Conservation (phyloP, 2,888 invertebrate genomes). For the Drosophila acutilabella region DNA sequence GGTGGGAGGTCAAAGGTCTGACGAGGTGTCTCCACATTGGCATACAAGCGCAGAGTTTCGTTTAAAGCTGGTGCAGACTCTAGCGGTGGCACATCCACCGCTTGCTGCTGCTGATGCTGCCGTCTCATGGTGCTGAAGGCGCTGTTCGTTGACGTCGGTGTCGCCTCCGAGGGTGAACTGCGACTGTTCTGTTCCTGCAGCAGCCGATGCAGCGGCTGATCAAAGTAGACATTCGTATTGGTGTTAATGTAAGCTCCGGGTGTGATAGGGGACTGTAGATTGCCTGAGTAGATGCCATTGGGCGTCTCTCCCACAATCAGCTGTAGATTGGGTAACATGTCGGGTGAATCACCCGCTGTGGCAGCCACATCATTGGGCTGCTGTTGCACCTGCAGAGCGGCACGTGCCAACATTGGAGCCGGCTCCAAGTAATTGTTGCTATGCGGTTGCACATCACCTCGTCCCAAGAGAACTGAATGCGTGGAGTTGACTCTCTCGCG, state of each 20-base stretch:
- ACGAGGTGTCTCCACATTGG: conserved; percentile 76
- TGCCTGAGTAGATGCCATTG: conserved; percentile 9
- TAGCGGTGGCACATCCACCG: conserved; percentile 82
- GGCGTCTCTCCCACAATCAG: conserved; percentile 86
- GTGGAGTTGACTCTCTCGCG: conserved; percentile 83
- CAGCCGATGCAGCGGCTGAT: conserved; percentile 84
- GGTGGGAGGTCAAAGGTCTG: conserved; percentile 48
- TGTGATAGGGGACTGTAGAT: conserved; percentile 61
- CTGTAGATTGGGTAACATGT: conserved; percentile 86
- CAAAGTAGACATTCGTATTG: conserved; percentile 87
- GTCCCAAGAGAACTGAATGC: conserved; percentile 72
- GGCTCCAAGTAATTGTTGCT: conserved; percentile 84
- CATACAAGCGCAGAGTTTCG: conserved; percentile 78
- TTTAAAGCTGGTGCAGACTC: conserved; percentile 82
- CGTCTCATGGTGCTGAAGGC: conserved; percentile 50
- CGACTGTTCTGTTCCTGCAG: conserved; percentile 64
- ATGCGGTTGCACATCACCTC: conserved; percentile 58
- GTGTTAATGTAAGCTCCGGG: conserved; percentile 80
- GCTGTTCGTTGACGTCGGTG: conserved; percentile 37
- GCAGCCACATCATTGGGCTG: conserved; percentile 61
- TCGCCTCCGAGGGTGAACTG: conserved; percentile 28
- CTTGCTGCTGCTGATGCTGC: conserved; percentile 19
- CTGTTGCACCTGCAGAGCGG: conserved; percentile 39
- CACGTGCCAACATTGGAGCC: conserved; percentile 73
- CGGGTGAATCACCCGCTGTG: conserved; percentile 84